Base-by-base conservation (phyloP, 2,113 vertebrate genomes). In the Thunnus thynnus region DNA sequence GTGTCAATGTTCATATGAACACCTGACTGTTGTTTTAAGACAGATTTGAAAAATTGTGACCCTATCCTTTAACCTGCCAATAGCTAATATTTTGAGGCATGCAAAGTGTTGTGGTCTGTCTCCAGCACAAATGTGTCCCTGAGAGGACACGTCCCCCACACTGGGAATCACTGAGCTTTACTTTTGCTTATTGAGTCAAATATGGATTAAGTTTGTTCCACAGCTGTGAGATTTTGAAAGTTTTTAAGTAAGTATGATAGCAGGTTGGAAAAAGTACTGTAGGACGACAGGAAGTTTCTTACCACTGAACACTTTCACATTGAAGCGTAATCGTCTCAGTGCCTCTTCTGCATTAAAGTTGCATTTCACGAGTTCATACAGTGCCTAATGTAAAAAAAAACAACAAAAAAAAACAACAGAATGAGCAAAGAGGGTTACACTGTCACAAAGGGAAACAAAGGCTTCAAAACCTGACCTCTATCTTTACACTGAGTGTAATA, bases 341-440 rank as follows among this genome's bases (percentile, higher is more conserved):
- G 98, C 98, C 86, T 99, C 98, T 67, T 98, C 98, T 17, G 94
- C 94, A 3, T 97, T 97, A 87, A 98, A 99, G 87, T 96, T 96
- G 91, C 98, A 99, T 86, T 98, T 99, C 64, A 98, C 97, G 85
- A 99, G 93, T 84, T 99, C 98, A 2, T 98, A 99, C 68, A 99
- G 95, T 6, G 97, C 98, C 98, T 99, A 0, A 36, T 68, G 32
- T 67, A 22, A 77, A 17, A 58, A 41, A 13, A 20, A 4, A 62
- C 58, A 44, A 58, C 50, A 14, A 8, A 32, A 27, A 52, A 18
- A 41, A 22, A 22, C 1, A 22, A 22, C 1, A 22, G 25, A 64
- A 27, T 22, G 14, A 18, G n/a, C 14, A 20, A 71, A 5, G 8
- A 48, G 3, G 41, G 3, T 72, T 10, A 52, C 6, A 47, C 22